Percentiles rank a stretch among this genome's conserved stretches.
These are phyloP conservation scores for Platycheirus rosarum DNA, from an alignment of 2,888 invertebrate species.

Conservation along the genomic window DNA sequence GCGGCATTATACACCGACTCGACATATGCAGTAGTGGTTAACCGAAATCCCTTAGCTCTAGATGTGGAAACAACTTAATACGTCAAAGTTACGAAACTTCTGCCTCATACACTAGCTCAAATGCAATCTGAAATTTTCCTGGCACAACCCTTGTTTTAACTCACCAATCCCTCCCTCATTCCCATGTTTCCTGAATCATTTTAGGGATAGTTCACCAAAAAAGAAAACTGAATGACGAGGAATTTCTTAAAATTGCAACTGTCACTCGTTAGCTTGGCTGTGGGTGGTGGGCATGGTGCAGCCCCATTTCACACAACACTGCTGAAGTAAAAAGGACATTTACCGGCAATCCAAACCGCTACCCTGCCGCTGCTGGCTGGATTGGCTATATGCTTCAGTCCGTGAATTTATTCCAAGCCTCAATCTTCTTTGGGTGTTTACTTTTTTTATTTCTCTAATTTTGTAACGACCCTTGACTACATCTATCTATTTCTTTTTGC, in stretches of 20 bases:
- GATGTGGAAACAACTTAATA: slow-evolving; percentile 60
- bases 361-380: too few species aligned
- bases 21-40: slow-evolving; percentile 40
- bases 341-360: too few species aligned
- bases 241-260: slow-evolving; percentile 58
- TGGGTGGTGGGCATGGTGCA: slow-evolving; percentile 37
- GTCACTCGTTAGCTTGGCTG: slow-evolving; percentile 19
- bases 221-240: slow-evolving; percentile 18
- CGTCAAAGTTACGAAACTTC: slow-evolving; percentile 42
- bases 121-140: slow-evolving; percentile 37
- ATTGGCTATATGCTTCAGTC: slow-evolving; percentile 48
- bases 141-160: too few species aligned
- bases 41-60: slow-evolving; percentile 55
- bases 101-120: slow-evolving; percentile 4
- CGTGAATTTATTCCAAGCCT: slow-evolving; percentile 41
- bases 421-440: slow-evolving; percentile 35
- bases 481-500: background rate
- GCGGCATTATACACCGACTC: background rate
- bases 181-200: slow-evolving; percentile 9
- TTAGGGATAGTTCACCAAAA: slow-evolving; percentile 9
- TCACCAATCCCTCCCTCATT: background rate
- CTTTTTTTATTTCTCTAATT: slow-evolving; percentile 34
- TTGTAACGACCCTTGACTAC: slow-evolving; percentile 28
- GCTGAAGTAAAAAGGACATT: background rate
- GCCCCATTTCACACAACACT: slow-evolving; percentile 43